Base-by-base conservation (phyloP, 2,113 vertebrate genomes). In the Sterrhoptilus dennistouni region DNA sequence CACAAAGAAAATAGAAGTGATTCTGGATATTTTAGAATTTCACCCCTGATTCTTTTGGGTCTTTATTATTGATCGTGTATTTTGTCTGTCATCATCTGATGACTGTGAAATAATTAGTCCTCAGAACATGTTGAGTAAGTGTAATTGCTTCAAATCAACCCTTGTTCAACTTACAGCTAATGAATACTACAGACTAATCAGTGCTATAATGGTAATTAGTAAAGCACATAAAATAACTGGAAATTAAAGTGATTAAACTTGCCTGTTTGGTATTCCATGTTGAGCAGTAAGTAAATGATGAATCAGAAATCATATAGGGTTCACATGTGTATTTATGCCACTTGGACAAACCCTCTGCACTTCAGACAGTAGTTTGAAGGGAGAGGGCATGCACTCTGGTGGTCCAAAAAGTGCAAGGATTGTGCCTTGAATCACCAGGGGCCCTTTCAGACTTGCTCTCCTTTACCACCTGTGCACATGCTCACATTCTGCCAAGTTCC, bases 181-280 rank as follows among this genome's bases (percentile, higher is more conserved):
- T 94, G 84, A 91, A 53, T 94, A 75, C 76, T 93, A 90, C 63
- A 85, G 86, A 87, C 63, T 87, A 76, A 91, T 93, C 66, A 90
- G 83, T 74, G 71, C 42, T 66, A n/a, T 83, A 88, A 86, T 88
- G 36, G 28, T 90, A 95, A 86, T 92, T 86, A 95, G 71, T 83
- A 83, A 92, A 96, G 60, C 9, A 33, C 60, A 52, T 86, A 72
- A 88, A 94, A 93, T 92, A 93, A 83, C 68, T 63, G 54, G 70
- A 87, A 96, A 95, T 96, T 77, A 69, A 88, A 92, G 88, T 77
- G 7, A 90, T 85, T 90, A 45, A 66, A 61, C 33, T 57, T 61
- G 22, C 36, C 59, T 87, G 20, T 90, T 74, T 86, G 66, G 19
- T 72, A 88, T 88, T 94, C 36, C n/a, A 11, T 4, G 2, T 36